Evolutionary conservation across 2,113 vertebrate genomes (phyloP).

Genomic region (Hyperopisus bebe): DNA sequence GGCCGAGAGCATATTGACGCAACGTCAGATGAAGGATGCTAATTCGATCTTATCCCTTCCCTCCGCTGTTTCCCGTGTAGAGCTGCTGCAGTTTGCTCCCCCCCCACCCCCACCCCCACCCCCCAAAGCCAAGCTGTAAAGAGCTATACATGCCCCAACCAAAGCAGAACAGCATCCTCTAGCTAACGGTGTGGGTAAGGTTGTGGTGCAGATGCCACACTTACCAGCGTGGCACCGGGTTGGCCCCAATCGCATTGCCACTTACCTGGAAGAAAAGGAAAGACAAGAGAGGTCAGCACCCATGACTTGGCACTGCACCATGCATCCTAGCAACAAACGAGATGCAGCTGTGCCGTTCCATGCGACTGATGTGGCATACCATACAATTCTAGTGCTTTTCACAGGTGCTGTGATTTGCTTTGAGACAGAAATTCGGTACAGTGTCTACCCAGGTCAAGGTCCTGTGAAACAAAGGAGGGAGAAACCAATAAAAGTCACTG

Average conservation of each 20-base stretch:
- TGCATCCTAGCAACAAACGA: background rate
- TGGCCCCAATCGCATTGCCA: slow-evolving; percentile 50
- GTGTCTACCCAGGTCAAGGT: background rate
- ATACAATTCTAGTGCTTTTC: background rate
- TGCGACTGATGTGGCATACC: background rate
- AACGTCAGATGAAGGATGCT: slow-evolving; percentile 37
- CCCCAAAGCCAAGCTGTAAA: background rate
- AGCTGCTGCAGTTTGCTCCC: no score
- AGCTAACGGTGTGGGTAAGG: background rate
- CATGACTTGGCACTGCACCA: slow-evolving; percentile 20
- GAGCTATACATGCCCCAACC: background rate
- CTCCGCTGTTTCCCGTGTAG: background rate
- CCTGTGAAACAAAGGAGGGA: background rate
- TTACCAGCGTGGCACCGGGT: slow-evolving; percentile 44
- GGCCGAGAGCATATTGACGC: slow-evolving; percentile 50
- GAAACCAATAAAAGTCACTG: background rate
- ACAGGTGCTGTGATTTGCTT: background rate
- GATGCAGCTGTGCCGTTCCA: background rate
- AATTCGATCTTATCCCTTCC: slow-evolving; percentile 49
- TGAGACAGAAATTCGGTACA: background rate
- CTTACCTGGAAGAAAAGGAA: slow-evolving; percentile 59
- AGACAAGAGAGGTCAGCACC: slow-evolving; percentile 55
- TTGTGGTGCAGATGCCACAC: slow-evolving; percentile 37
- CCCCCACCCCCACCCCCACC: background rate
- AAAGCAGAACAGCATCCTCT: background rate